Percentiles rank a stretch among this genome's conserved stretches.
phyloP scores from a whole-genome alignment of 2,888 invertebrate species.

The Apodemia hepburni region DNA sequence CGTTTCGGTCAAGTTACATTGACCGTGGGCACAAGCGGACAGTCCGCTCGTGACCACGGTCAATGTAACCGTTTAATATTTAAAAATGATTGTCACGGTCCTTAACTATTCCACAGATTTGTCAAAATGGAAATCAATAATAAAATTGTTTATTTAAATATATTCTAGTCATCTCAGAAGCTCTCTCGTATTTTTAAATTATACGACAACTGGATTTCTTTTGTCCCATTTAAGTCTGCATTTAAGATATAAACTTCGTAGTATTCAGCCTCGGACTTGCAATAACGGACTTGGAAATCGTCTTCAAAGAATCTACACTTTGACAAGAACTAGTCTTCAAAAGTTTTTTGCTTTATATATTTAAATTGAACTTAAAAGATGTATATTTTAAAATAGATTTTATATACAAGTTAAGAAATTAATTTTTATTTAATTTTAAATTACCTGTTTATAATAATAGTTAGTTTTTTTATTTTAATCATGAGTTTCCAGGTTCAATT shows the following conservation, averaged over 20 bases:
- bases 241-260: constrained; percentile 7
- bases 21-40: no score
- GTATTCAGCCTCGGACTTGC: constrained; percentile 6
- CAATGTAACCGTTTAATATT: no score
- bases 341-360: not conserved
- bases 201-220: constrained; percentile 10
- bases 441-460: no score
- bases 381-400: no score
- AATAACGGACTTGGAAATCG: not conserved
- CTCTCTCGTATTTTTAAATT: constrained; percentile 2
- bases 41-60: no score
- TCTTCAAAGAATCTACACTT: constrained; percentile 10
- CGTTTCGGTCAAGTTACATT: no score
- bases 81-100: no score
- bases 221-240: constrained; percentile 10
- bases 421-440: not conserved
- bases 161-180: not conserved
- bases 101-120: no score
- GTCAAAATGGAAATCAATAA: no score
- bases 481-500: not conserved
- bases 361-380: no score
- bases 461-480: no score
- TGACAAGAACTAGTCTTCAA: not conserved
- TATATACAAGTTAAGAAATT: no score
- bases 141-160: not conserved